A percentile compares a stretch with the other conserved stretches of the same genome.
Evolutionary conservation across 2,113 vertebrate genomes (phyloP).

Genomic region (Reinhardtius hippoglossoides): DNA sequence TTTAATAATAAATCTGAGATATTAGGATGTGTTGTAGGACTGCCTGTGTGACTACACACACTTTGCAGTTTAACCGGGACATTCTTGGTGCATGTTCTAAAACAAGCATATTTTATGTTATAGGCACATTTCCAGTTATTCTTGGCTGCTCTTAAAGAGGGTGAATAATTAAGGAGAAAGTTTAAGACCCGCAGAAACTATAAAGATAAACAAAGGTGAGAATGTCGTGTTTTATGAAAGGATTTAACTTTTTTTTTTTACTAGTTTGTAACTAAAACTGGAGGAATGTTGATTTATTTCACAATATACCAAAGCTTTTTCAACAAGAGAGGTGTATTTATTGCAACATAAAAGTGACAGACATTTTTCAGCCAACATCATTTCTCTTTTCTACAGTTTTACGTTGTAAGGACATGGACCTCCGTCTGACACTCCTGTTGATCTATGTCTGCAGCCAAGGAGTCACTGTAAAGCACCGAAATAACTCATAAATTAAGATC

Average conservation of each 20-base stretch:
- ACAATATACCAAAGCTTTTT: not conserved
- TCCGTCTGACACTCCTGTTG: constrained; percentile 81
- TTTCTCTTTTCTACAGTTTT: constrained; percentile 62
- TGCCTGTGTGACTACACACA: not conserved
- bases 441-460: constrained; percentile 77
- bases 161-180: not conserved
- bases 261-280: not conserved
- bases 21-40: not conserved
- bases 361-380: not conserved
- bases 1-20: not conserved
- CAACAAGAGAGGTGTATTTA: not conserved
- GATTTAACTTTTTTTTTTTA: not conserved
- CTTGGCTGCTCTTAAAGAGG: constrained; percentile 12
- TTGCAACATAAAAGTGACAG: not conserved
- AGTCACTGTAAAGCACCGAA: constrained; percentile 73
- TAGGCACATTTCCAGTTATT: constrained; percentile 29
- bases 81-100: not conserved
- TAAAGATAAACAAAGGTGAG: constrained; percentile 32
- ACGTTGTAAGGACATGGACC: constrained; percentile 78
- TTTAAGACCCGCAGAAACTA: constrained; percentile 18
- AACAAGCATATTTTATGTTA: constrained; percentile 10
- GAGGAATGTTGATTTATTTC: constrained; percentile 5
- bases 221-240: not conserved
- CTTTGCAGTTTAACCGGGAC: constrained; percentile 2
- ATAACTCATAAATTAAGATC: not conserved